phyloP scores from a whole-genome alignment of 2,888 invertebrate species.

The Smittia sp. region DNA sequence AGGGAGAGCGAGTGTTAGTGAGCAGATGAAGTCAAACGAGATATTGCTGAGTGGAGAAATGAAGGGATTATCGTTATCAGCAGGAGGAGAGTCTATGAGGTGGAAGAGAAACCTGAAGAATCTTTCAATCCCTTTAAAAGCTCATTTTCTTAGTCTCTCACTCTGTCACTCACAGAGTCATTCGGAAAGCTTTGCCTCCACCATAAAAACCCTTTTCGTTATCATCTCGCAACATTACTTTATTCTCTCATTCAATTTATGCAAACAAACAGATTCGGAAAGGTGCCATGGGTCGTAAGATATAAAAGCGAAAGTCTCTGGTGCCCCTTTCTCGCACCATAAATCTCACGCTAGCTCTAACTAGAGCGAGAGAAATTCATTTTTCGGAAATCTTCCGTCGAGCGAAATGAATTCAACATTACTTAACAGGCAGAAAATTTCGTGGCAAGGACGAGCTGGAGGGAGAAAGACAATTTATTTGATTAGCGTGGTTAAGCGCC shows the following conservation, averaged over 20 bases:
- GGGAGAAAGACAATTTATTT: constrained; percentile 34
- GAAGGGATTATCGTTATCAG: constrained; percentile 24
- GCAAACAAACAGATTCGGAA: constrained; percentile 25
- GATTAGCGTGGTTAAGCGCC: constrained; percentile 20
- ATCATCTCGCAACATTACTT: constrained; percentile 2
- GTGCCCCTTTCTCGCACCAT: constrained; percentile 30
- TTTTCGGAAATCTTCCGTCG: not conserved
- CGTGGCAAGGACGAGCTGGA: not conserved
- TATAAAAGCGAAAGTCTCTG: not conserved
- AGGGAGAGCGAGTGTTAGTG: not conserved
- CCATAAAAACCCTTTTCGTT: constrained; percentile 9
- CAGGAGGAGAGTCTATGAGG: not conserved
- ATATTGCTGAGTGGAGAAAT: not conserved
- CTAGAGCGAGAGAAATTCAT: not conserved
- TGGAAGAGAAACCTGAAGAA: not conserved
- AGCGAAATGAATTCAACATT: constrained; percentile 15
- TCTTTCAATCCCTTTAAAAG: too few relatives aligned
- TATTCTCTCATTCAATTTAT: constrained; percentile 20
- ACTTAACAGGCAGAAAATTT: not conserved
- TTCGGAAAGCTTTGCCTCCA: not conserved
- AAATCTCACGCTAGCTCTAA: constrained; percentile 15
- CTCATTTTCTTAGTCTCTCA: not conserved
- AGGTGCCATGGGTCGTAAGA: constrained; percentile 11
- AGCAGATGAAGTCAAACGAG: not conserved
- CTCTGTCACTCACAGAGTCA: not conserved